Evolutionary conservation across 2,888 invertebrate genomes (phyloP), one percentile per base, ranked within the genome.

Genomic region (Leistus spinibarbis): DNA sequence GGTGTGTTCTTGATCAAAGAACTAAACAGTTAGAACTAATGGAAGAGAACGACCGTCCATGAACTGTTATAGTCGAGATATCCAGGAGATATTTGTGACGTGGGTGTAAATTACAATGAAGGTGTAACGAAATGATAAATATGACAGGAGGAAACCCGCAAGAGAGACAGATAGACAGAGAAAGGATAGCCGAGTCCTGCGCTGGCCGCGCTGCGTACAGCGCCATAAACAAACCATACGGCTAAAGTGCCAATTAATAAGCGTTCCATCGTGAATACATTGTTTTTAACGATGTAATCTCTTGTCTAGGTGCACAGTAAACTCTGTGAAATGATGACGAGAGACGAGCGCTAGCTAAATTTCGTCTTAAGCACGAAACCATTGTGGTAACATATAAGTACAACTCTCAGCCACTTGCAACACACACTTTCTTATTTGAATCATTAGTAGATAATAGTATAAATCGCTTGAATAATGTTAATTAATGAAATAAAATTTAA

Each of bases 41-140:
- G 54, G 17, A 54, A 70, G 13, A 65, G 54, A 72, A 72, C 66
- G 73, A 73, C 73, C 73, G 73, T 73, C 73, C 73, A 67, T 73
- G 73, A 73, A 73, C 73, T 57, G 60, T 67, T 40, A 73, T 73
- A 73, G 73, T 67, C 27, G 67, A 73, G 63, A 73, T 67, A 73
- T 73, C 67, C 64, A 73, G 57, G 57, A 73, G 73, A 73, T 66
- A 73, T 73, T 67, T 22, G 54, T 17, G 19, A 65, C 54, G 75
- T 75, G 75, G 75, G 75, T 75, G 75, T 67, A 73, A 75, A 75
- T 75, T 75, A 75, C 75, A 75, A 69, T 75, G 64, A 75, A 75
- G 75, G 75, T 75, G 75, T 75, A 73, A 66, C 67, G 69, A 75
- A 68, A 75, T 75, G 75, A 75, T 75, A 75, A 75, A 75, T 75